Conservation (phyloP, 92 coral and sea anemone species). For the Phenganax stokvisi region DNA sequence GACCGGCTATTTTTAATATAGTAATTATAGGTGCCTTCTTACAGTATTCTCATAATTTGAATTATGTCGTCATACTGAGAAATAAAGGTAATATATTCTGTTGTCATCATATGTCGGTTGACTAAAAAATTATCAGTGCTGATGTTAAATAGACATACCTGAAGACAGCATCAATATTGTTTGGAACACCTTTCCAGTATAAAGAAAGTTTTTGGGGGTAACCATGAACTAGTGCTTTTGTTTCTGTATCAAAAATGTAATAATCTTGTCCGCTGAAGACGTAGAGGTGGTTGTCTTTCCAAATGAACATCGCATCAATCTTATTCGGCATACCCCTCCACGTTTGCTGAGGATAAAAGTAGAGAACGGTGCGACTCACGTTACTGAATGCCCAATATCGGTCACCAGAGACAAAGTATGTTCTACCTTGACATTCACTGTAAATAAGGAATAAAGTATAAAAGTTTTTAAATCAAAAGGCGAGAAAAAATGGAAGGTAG, state of each 20-base stretch:
- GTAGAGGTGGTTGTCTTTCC: slow-evolving; percentile 60
- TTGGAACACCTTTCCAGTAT: slow-evolving; percentile 61
- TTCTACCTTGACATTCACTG: slow-evolving; percentile 58
- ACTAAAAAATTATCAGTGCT: neutral
- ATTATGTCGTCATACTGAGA: no score
- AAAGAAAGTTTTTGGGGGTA: slow-evolving; percentile 39
- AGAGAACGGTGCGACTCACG: slow-evolving; percentile 48
- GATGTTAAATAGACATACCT: slow-evolving; percentile 47
- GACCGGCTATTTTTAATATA: no score
- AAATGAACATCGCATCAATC: slow-evolving; percentile 63
- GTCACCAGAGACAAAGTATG: slow-evolving; percentile 63
- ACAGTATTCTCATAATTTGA: no score
- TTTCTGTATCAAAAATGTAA: slow-evolving; percentile 50
- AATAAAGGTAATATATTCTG: no score
- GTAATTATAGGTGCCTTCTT: no score
- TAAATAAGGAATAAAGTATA: neutral
- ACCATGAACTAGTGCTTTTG: slow-evolving; percentile 26
- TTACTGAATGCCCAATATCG: slow-evolving; percentile 76
- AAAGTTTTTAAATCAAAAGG: neutral
- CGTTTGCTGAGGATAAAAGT: slow-evolving; percentile 60
- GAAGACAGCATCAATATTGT: slow-evolving; percentile 64
- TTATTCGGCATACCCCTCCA: slow-evolving; percentile 51
- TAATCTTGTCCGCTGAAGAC: slow-evolving; percentile 58
- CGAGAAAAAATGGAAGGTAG: neutral
- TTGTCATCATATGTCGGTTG: no score